Evolutionary conservation across 2,888 invertebrate genomes (phyloP).

Genomic region (Arrhopalites spinosus): DNA sequence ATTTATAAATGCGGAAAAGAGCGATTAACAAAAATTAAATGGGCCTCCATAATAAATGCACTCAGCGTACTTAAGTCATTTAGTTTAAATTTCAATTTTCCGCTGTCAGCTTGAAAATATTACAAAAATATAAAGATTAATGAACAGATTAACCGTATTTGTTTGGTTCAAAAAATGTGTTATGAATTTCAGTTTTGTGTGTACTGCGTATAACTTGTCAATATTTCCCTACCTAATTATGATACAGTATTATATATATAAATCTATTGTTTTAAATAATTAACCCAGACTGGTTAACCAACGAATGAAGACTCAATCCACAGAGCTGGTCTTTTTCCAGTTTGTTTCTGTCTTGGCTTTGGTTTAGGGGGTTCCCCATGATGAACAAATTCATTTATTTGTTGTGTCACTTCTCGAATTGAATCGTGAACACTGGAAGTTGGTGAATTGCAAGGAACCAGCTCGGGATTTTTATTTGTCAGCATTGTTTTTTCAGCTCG

Average conservation of each 20-base stretch:
- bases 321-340: constrained; percentile 60
- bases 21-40: too few relatives aligned
- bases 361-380: constrained; percentile 45
- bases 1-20: too few relatives aligned
- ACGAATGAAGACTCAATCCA: constrained; percentile 94
- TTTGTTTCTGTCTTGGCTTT: constrained; percentile 47
- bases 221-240: too few relatives aligned
- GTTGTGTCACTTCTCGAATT: constrained; percentile 89
- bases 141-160: background rate
- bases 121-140: constrained; percentile 15
- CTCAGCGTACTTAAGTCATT: too few relatives aligned
- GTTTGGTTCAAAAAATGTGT: too few relatives aligned
- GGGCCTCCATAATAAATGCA: too few relatives aligned
- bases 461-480: constrained; percentile 28
- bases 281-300: constrained; percentile 59
- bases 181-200: too few relatives aligned
- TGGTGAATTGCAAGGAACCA: constrained; percentile 35
- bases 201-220: too few relatives aligned
- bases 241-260: too few relatives aligned
- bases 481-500: constrained; percentile 47
- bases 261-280: too few relatives aligned
- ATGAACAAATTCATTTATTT: constrained; percentile 59
- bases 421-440: constrained; percentile 67
- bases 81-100: too few relatives aligned
- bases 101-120: background rate